Percentiles rank a stretch among this genome's conserved stretches.
These are phyloP conservation scores for Leptopilina boulardi DNA, from an alignment of 1,140 invertebrate genomes.

Conservation along the genomic window DNA sequence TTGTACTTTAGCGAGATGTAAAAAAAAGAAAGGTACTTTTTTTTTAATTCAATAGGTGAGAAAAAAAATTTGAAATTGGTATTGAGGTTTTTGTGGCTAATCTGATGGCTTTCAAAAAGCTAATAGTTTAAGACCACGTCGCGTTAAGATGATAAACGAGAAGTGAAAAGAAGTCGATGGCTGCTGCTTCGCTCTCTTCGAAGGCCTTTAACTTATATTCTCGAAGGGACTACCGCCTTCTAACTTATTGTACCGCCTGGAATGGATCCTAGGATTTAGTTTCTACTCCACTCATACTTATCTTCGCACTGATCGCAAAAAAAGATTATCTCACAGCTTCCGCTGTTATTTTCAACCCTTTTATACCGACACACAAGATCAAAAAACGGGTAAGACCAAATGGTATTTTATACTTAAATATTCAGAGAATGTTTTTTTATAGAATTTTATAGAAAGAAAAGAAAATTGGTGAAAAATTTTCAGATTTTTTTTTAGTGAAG, in stretches of 20 bases:
- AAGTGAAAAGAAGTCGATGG: slow-evolving; percentile 18
- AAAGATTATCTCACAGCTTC: slow-evolving; percentile 26
- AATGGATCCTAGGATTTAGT: slow-evolving; percentile 6
- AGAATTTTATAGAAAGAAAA: no score
- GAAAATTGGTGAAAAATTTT: no score
- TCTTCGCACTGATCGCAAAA: background rate
- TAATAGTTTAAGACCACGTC: slow-evolving; percentile 21
- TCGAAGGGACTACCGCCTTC: background rate
- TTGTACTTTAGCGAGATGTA: no score
- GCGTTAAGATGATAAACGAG: slow-evolving; percentile 26
- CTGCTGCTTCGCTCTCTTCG: background rate
- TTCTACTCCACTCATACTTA: background rate
- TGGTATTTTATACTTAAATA: no score
- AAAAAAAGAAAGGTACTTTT: no score
- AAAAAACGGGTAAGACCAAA: no score
- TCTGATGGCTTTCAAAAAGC: background rate
- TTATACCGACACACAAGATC: background rate
- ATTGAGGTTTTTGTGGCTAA: background rate
- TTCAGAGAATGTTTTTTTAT: no score
- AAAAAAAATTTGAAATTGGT: background rate
- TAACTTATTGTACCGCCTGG: slow-evolving; percentile 23
- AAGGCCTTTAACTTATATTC: slow-evolving; percentile 9
- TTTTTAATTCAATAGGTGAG: no score
- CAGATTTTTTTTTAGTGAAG: no score
- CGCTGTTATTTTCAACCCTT: slow-evolving; percentile 11